Conservation (phyloP, 2,113 vertebrate genomes). For the Hyaena hyaena region DNA sequence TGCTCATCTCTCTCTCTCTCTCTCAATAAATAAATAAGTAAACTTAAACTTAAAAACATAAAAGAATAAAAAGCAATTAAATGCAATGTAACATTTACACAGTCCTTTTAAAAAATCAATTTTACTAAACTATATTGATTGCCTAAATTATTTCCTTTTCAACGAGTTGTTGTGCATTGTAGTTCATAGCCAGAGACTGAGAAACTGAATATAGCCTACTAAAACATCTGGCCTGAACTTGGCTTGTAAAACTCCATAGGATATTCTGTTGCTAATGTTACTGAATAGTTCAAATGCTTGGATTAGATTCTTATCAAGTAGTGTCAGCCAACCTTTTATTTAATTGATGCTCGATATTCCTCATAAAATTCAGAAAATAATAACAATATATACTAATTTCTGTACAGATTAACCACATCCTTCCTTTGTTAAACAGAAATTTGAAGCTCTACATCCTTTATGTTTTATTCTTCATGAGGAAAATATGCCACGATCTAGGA, state of each 20-base stretch:
- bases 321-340: not conserved
- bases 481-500: conserved; percentile 28
- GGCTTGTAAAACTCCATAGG: not conserved
- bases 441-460: conserved; percentile 19
- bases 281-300: conserved; percentile 6
- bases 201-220: not conserved
- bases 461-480: not conserved
- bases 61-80: not conserved
- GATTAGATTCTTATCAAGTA: not conserved
- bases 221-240: not conserved
- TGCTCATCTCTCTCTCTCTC: too few relatives aligned
- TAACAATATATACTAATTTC: not conserved
- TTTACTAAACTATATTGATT: not conserved
- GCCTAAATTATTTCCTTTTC: not conserved
- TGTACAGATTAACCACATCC: not conserved
- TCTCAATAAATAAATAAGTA: too few relatives aligned
- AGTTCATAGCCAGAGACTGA: not conserved
- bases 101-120: not conserved
- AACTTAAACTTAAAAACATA: too few relatives aligned
- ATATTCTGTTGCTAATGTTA: not conserved
- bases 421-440: conserved; percentile 57
- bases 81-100: not conserved
- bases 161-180: not conserved
- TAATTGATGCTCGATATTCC: not conserved
- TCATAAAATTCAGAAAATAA: conserved; percentile 45